These are phyloP conservation scores for Leptinotarsa rubiginosa DNA, from an alignment of 2,888 invertebrate species.

Conservation along the genomic window DNA sequence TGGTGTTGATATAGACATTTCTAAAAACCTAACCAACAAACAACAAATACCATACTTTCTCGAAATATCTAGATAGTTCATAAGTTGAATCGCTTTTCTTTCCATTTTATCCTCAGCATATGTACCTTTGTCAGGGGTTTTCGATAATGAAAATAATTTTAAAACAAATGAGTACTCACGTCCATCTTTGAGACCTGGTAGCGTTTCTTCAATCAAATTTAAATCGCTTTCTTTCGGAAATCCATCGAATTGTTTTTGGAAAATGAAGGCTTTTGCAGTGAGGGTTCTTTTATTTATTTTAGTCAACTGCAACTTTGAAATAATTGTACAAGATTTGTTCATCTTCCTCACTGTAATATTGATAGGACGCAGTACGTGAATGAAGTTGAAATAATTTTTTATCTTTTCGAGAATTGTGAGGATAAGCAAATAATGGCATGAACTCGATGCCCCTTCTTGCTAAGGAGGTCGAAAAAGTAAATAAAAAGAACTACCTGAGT, in stretches of 20 bases:
- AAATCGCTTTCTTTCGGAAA: slow-evolving; percentile 76
- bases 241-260: slow-evolving; percentile 76
- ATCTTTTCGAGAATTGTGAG: too few species aligned
- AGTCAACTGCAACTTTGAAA: background rate
- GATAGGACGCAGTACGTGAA: background rate
- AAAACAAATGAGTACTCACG: slow-evolving; percentile 65
- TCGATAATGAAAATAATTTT: too few species aligned
- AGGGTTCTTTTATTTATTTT: slow-evolving; percentile 27
- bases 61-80: background rate
- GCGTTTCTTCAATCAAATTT: slow-evolving; percentile 74
- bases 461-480: too few species aligned
- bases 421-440: too few species aligned
- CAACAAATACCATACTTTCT: background rate
- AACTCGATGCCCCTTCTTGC: too few species aligned
- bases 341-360: slow-evolving; percentile 21
- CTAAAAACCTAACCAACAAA: background rate
- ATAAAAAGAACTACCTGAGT: too few species aligned
- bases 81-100: too few species aligned
- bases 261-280: slow-evolving; percentile 71
- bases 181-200: slow-evolving; percentile 75
- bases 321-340: slow-evolving; percentile 11
- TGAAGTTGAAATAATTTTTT: too few species aligned
- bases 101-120: too few species aligned
- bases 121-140: too few species aligned
- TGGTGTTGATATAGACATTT: too few species aligned